phyloP scores from a whole-genome alignment of 2,888 invertebrate species.

The Drosophila setosimentum region DNA sequence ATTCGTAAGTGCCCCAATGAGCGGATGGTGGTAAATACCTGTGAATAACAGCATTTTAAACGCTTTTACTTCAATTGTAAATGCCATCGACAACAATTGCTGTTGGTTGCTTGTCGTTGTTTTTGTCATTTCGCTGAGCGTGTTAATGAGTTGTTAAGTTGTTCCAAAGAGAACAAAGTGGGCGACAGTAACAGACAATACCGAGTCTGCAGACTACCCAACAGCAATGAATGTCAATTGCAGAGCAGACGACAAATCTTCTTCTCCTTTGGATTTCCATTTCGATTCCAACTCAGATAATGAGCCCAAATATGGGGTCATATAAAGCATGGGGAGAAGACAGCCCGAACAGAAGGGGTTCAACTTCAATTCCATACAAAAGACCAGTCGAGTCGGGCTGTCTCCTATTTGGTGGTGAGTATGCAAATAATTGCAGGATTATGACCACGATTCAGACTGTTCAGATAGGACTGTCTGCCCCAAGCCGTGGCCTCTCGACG shows the following conservation, averaged over 20 bases:
- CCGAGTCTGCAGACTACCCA: constrained; percentile 40
- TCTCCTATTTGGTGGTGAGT: constrained; percentile 7
- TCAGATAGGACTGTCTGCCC: not conserved
- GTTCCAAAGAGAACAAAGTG: constrained; percentile 50
- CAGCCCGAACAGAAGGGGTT: constrained; percentile 16
- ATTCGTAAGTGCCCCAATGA: constrained; percentile 19
- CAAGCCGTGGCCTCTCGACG: constrained; percentile 17
- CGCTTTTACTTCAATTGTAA: constrained; percentile 43
- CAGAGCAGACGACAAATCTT: constrained; percentile 47
- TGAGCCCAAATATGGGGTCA: constrained; percentile 7
- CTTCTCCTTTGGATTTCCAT: constrained; percentile 23
- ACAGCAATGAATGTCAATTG: constrained; percentile 78
- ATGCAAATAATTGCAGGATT: constrained; percentile 55
- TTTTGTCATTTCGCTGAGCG: constrained; percentile 42
- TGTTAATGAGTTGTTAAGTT: constrained; percentile 79
- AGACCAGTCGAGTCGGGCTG: constrained; percentile 14
- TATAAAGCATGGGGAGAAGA: constrained; percentile 6
- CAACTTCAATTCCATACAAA: constrained; percentile 36
- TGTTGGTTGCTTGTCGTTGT: constrained; percentile 44
- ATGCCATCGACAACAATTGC: constrained; percentile 46
- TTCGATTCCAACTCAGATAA: constrained; percentile 29
- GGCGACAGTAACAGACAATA: constrained; percentile 19
- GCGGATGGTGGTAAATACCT: constrained; percentile 46
- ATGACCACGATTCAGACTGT: constrained; percentile 23
- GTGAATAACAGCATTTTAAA: constrained; percentile 62